Evolutionary conservation across 2,888 invertebrate genomes (phyloP).

Genomic region (Orthosia incerta): DNA sequence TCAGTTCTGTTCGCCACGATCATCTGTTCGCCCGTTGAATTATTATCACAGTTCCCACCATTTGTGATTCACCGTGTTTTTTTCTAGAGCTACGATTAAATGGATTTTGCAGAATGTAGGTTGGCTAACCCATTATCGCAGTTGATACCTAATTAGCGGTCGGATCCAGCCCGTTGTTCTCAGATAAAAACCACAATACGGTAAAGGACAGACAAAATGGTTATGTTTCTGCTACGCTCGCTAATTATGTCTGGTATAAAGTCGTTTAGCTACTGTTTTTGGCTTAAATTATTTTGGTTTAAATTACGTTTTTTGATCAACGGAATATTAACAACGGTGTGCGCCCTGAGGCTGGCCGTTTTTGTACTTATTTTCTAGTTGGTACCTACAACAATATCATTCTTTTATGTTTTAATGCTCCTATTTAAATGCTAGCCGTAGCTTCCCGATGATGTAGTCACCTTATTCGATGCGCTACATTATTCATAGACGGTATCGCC

Average conservation of each 20-base stretch:
- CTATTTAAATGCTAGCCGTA: slow-evolving; percentile 50
- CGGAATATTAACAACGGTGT: slow-evolving; percentile 12
- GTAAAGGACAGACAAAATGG: slow-evolving; percentile 30
- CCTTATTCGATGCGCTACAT: slow-evolving; percentile 45
- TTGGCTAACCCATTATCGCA: slow-evolving; percentile 54
- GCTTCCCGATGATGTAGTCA: slow-evolving; percentile 45
- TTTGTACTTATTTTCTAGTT: slow-evolving; percentile 24
- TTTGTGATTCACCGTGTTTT: slow-evolving; percentile 70
- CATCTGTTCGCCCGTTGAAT: slow-evolving; percentile 81
- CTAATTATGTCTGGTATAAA: slow-evolving; percentile 33
- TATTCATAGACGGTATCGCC: slow-evolving; percentile 25
- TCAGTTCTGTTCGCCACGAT: slow-evolving; percentile 82
- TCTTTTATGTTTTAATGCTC: slow-evolving; percentile 33
- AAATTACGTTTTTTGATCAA: slow-evolving; percentile 30
- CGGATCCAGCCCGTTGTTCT: slow-evolving; percentile 46
- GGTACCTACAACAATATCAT: slow-evolving; percentile 2
- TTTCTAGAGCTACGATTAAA: slow-evolving; percentile 63
- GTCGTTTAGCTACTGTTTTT: slow-evolving; percentile 25
- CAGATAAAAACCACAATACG: slow-evolving; percentile 58
- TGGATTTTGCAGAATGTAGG: slow-evolving; percentile 60
- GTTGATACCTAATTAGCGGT: slow-evolving; percentile 52
- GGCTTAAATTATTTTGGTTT: slow-evolving; percentile 9
- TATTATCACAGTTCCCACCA: slow-evolving; percentile 80
- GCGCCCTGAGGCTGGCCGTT: slow-evolving; percentile 15
- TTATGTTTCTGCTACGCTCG: slow-evolving; percentile 17